phyloP scores from a whole-genome alignment of 2,797 vertebrate species.

The Gymnodraco acuticeps region DNA sequence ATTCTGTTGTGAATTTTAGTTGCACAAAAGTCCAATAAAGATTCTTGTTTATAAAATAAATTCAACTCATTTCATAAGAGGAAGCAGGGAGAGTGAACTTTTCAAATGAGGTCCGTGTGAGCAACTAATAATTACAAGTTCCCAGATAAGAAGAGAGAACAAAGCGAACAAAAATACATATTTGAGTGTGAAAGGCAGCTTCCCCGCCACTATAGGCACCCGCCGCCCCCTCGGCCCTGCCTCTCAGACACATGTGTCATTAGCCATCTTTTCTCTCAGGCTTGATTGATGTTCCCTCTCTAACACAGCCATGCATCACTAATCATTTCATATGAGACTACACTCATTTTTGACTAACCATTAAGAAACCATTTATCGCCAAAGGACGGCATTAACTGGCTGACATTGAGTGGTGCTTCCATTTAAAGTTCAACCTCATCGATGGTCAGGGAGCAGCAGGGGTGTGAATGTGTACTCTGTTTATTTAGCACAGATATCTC shows the following conservation, averaged over 20 bases:
- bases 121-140: conserved; percentile 50
- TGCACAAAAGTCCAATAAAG: not conserved
- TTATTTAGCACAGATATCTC: conserved; percentile 32
- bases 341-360: conserved; percentile 64
- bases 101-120: not conserved
- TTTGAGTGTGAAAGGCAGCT: conserved; percentile 48
- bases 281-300: conserved; percentile 77
- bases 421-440: conserved; percentile 61
- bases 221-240: conserved; percentile 38
- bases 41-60: conserved; percentile 17
- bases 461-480: conserved; percentile 12
- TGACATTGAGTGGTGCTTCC: conserved; percentile 69
- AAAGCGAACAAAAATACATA: conserved; percentile 52
- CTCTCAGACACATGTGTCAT: conserved; percentile 71
- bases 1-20: conserved; percentile 3
- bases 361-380: conserved; percentile 77
- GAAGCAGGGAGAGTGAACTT: conserved; percentile 1
- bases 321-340: conserved; percentile 79
- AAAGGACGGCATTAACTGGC: conserved; percentile 63
- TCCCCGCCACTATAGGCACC: conserved; percentile 26
- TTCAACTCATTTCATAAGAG: not conserved
- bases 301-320: conserved; percentile 74
- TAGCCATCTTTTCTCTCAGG: conserved; percentile 71
- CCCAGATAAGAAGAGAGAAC: conserved; percentile 42
- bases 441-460: conserved; percentile 23